phyloP scores from a whole-genome alignment of 2,797 vertebrate species.

The Sebastolobus altivelis region DNA sequence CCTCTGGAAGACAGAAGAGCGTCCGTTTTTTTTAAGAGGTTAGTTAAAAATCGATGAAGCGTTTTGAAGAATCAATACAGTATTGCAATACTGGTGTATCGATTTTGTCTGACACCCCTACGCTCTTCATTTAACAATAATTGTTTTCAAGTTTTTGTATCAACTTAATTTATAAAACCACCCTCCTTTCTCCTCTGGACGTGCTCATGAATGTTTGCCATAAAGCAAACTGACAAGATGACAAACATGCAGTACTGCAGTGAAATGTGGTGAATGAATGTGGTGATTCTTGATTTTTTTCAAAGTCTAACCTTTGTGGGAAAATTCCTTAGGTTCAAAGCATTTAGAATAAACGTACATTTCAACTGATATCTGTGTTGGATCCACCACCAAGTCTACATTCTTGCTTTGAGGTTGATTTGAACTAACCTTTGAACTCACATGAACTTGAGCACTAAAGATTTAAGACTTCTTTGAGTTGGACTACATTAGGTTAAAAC shows the following conservation, averaged over 20 bases:
- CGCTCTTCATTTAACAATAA: too few relatives aligned
- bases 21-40: too few relatives aligned
- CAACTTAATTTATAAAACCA: background rate
- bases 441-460: background rate
- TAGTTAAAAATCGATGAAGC: too few relatives aligned
- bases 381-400: background rate
- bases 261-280: background rate
- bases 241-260: background rate
- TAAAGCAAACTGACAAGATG: slow-evolving; percentile 3
- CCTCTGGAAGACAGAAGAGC: too few relatives aligned
- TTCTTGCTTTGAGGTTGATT: background rate
- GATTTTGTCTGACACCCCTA: too few relatives aligned
- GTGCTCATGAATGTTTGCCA: background rate
- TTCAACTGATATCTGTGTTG: background rate
- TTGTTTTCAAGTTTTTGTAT: too few relatives aligned
- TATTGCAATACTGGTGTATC: too few relatives aligned
- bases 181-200: background rate
- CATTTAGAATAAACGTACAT: background rate
- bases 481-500: background rate
- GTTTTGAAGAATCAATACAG: too few relatives aligned
- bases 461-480: background rate
- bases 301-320: background rate
- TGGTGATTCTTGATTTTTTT: background rate
- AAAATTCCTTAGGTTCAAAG: background rate
- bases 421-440: background rate